A percentile compares a stretch with the other conserved stretches of the same genome.
These are phyloP conservation scores for Odontamblyopus lacepedii DNA, from an alignment of 2,797 vertebrate genomes.

Conservation along the genomic window DNA sequence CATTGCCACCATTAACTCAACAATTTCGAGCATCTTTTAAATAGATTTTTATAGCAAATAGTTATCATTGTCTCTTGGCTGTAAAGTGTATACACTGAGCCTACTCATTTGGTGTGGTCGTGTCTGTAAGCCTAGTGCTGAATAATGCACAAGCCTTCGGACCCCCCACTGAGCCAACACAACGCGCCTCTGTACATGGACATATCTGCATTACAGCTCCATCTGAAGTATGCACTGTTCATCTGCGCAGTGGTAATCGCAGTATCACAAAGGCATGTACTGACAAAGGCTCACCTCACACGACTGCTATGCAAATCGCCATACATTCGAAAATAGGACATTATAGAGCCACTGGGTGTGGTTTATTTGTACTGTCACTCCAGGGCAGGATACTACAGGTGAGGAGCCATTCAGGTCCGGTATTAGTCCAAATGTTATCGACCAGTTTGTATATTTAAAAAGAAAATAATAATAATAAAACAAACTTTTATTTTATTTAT, in stretches of 20 bases:
- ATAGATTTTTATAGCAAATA: background rate
- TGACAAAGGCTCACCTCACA: conserved; percentile 22
- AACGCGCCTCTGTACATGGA: conserved; percentile 48
- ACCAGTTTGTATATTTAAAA: too few relatives aligned
- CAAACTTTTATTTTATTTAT: too few relatives aligned
- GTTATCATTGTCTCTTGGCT: conserved; percentile 9
- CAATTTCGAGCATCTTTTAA: too few relatives aligned
- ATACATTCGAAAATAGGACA: conserved; percentile 1
- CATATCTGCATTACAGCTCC: conserved; percentile 34
- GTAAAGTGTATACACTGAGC: conserved; percentile 46
- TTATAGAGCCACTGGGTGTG: background rate
- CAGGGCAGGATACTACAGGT: background rate
- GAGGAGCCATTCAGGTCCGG: too few relatives aligned
- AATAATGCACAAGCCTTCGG: conserved; percentile 63
- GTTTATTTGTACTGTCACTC: background rate
- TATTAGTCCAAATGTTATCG: too few relatives aligned
- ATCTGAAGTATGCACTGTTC: conserved; percentile 28
- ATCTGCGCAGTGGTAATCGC: conserved; percentile 16
- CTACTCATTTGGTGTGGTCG: conserved; percentile 39
- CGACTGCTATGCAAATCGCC: conserved; percentile 7
- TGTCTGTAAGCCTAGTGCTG: conserved; percentile 60
- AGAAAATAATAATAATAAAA: too few relatives aligned
- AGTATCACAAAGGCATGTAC: conserved; percentile 15
- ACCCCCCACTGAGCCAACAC: conserved; percentile 56
- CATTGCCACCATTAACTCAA: too few relatives aligned